phyloP scores from a whole-genome alignment of 1,140 invertebrate genomes.

The Neotoxoptera formosana region DNA sequence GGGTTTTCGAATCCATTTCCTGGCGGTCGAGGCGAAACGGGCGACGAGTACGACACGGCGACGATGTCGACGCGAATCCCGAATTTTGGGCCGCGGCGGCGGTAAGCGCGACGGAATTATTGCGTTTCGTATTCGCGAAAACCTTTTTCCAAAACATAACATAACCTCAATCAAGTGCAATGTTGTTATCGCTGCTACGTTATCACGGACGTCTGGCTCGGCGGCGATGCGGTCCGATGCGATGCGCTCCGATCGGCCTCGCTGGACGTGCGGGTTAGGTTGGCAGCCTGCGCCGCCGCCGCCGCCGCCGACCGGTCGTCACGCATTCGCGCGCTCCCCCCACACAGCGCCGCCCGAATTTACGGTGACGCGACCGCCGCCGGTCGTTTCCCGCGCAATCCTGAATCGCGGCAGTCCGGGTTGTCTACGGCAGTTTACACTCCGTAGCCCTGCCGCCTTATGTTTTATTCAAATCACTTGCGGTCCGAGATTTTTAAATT shows the following conservation, averaged over 20 bases:
- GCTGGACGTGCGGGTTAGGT: neutral
- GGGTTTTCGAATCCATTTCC: slow-evolving; percentile 60
- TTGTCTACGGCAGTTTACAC: no score
- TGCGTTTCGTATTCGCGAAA: neutral
- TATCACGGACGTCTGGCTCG: neutral
- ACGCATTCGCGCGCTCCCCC: neutral
- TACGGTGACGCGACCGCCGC: neutral
- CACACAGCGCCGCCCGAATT: neutral
- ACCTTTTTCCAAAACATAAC: slow-evolving; percentile 42
- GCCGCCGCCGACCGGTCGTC: neutral
- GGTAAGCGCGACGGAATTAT: neutral
- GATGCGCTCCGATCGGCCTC: neutral
- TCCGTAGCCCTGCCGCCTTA: neutral
- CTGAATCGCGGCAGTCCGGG: no score
- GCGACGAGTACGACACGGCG: neutral
- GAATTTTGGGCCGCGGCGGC: neutral
- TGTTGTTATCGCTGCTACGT: neutral
- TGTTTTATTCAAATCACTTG: slow-evolving; percentile 18
- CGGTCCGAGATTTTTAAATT: neutral
- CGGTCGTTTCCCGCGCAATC: slow-evolving; percentile 13
- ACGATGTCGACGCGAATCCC: neutral
- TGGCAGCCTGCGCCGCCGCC: neutral
- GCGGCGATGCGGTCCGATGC: neutral
- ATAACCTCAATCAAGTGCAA: slow-evolving; percentile 28
- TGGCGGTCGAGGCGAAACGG: neutral